A percentile compares a stretch with the other conserved stretches of the same genome.
Conservation (phyloP, 1,140 invertebrate species). For the Thaumatotibia leucotreta region DNA sequence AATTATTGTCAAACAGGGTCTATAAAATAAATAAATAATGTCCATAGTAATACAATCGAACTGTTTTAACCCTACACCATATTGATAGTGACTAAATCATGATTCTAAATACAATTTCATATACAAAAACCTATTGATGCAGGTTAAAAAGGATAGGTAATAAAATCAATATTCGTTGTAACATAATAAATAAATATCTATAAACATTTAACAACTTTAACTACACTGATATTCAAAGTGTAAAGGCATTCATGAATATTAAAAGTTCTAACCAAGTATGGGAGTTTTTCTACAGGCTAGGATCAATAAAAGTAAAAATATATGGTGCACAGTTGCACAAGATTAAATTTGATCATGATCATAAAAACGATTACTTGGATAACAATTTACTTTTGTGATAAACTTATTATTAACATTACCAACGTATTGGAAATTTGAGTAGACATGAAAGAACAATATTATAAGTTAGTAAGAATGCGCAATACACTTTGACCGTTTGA, state of each 20-base stretch:
- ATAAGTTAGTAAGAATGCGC: slow-evolving; percentile 18
- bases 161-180: slow-evolving; percentile 52
- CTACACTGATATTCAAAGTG: slow-evolving; percentile 33
- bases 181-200: slow-evolving; percentile 69
- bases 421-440: background rate
- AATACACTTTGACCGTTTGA: slow-evolving; percentile 17
- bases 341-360: too few species aligned
- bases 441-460: background rate
- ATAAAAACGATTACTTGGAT: too few species aligned
- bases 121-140: slow-evolving; percentile 20
- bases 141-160: slow-evolving; percentile 18
- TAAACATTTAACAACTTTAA: slow-evolving; percentile 66
- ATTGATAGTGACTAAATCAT: slow-evolving; percentile 23
- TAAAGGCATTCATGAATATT: slow-evolving; percentile 14
- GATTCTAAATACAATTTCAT: slow-evolving; percentile 22
- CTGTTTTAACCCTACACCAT: slow-evolving; percentile 19
- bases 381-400: too few species aligned
- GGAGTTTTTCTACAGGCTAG: background rate
- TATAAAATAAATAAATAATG: slow-evolving; percentile 8
- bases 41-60: background rate
- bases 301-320: background rate
- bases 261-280: too few species aligned
- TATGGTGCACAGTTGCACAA: too few species aligned
- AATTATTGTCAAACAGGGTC: slow-evolving; percentile 26
- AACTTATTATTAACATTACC: too few species aligned